phyloP scores from a whole-genome alignment of 2,113 vertebrate genomes.

The Mesocricetus auratus region DNA sequence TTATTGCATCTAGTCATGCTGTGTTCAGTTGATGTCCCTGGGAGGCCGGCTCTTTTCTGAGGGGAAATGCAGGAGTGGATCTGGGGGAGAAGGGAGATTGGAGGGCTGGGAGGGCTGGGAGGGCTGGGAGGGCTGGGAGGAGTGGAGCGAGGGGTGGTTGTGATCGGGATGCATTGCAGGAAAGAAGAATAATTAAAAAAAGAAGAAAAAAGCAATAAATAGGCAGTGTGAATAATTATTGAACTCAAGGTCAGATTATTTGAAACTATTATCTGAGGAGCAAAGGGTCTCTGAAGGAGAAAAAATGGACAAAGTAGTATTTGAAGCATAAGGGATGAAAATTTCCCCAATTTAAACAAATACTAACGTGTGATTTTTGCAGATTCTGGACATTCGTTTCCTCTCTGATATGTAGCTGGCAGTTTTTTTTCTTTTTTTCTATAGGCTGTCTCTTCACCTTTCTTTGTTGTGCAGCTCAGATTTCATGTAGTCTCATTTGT shows the following conservation, averaged over 20 bases:
- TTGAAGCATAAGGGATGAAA: not conserved
- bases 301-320: not conserved
- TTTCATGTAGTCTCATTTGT: not conserved
- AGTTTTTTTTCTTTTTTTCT: not conserved
- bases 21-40: not conserved
- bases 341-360: not conserved
- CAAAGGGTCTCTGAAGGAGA: not conserved
- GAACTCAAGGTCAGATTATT: not conserved
- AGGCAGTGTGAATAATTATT: not conserved
- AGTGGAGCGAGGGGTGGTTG: not conserved
- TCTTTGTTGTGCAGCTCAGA: not conserved
- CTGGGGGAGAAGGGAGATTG: not conserved
- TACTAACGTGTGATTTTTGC: not conserved
- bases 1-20: not conserved
- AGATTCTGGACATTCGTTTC: not conserved
- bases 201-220: not conserved
- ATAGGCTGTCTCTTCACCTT: not conserved
- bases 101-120: not conserved
- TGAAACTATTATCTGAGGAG: not conserved
- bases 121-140: too few species aligned
- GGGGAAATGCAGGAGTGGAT: not conserved
- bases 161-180: not conserved
- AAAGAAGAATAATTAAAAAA: not conserved
- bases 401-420: not conserved
- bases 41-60: not conserved